Conservation (phyloP, 1,140 invertebrate genomes). For the Sminthurides bifidus region DNA sequence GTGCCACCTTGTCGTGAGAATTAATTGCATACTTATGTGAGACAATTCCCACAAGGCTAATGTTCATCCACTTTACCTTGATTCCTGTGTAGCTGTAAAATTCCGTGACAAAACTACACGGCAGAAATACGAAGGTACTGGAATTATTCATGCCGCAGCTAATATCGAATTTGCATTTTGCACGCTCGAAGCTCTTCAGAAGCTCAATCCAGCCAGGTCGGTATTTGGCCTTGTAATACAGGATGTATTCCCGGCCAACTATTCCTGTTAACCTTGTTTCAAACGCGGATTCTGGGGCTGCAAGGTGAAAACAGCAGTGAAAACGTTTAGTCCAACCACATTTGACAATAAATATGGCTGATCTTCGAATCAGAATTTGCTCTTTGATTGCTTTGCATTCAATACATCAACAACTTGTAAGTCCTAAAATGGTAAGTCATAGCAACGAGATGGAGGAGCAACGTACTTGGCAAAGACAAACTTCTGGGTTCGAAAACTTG, state of each 20-base stretch:
- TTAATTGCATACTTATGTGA: not conserved
- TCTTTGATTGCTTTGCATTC: not conserved
- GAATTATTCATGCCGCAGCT: not conserved
- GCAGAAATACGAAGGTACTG: slow-evolving; percentile 23
- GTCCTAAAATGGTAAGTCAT: not conserved
- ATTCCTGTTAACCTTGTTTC: slow-evolving; percentile 15
- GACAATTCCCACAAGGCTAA: not conserved
- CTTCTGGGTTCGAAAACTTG: not conserved
- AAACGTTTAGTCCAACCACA: not conserved
- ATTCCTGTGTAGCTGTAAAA: slow-evolving; percentile 27
- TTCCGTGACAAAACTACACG: slow-evolving; percentile 25
- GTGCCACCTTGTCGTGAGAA: not conserved
- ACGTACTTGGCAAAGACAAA: not conserved
- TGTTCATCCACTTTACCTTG: slow-evolving; percentile 26
- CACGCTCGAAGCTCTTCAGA: slow-evolving; percentile 23
- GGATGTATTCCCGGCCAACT: slow-evolving; percentile 22
- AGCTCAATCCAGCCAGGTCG: slow-evolving; percentile 27
- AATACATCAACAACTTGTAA: slow-evolving; percentile 2
- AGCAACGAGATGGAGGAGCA: not conserved
- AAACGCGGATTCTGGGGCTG: slow-evolving; percentile 25
- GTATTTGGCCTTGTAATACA: slow-evolving; percentile 23
- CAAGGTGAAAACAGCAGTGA: not conserved
- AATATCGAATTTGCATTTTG: slow-evolving; percentile 24
- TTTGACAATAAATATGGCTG: not conserved
- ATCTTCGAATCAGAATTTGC: slow-evolving; percentile 3